These are phyloP conservation scores for Chionis minor DNA, from an alignment of 2,113 vertebrate genomes.

Conservation along the genomic window DNA sequence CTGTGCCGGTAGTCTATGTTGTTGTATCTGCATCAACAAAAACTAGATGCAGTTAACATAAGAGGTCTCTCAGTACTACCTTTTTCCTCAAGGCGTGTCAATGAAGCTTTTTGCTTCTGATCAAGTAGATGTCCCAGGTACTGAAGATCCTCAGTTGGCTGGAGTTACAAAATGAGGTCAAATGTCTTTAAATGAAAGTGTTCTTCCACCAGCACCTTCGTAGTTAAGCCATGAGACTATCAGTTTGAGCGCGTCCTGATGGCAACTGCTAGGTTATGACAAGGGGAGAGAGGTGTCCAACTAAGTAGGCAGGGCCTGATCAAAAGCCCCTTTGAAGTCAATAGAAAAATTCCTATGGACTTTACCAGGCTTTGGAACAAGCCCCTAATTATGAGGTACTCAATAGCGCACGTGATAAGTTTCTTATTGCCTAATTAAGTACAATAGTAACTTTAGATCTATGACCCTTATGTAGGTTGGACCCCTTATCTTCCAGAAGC, in stretches of 20 bases:
- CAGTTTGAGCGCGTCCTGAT: neutral
- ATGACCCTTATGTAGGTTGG: neutral
- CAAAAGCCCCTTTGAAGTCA: conserved; percentile 59
- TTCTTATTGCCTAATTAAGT: conserved; percentile 34
- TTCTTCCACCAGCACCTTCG: neutral
- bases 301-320: conserved; percentile 22
- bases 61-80: neutral
- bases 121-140: neutral
- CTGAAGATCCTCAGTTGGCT: neutral
- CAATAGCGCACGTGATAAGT: neutral
- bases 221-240: neutral
- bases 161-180: neutral
- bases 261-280: neutral
- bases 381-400: conserved; percentile 6
- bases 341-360: conserved; percentile 40
- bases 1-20: neutral
- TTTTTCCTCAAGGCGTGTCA: neutral
- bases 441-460: conserved; percentile 16
- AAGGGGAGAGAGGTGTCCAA: neutral
- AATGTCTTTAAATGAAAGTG: neutral
- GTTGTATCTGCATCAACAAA: neutral
- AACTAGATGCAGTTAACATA: neutral
- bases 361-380: conserved; percentile 46
- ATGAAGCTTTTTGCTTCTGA: neutral
- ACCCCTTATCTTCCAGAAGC: neutral